Evolutionary conservation across 2,113 vertebrate species (phyloP), one percentile per base, ranked within the genome.

Genomic region (Brienomyrus brachyistius): DNA sequence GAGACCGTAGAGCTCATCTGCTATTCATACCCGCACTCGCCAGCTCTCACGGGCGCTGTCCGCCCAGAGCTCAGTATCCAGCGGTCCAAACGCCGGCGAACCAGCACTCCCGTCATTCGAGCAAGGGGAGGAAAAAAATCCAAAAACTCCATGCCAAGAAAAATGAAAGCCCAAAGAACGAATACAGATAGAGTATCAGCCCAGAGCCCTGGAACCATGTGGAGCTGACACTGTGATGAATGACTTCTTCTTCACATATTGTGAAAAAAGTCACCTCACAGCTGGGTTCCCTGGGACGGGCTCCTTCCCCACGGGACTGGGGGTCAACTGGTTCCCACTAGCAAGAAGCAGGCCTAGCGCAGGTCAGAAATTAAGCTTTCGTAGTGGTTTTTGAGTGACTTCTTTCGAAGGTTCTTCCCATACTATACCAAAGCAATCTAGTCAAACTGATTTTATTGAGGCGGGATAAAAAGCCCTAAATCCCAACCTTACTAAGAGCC

Each of bases 181-280:
- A 80, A 84, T 48, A 93, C 92, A 95, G 96, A 97, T 95, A 96
- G 95, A 94, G 94, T 97, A 97, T 97, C 97, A 95, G 95, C 93
- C 94, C 94, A 96, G 94, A 97, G 96, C 95, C 94, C 90, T 95
- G 96, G 97, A 97, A 94, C 96, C 96, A 97, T 97, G 98, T 97
- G 96, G 93, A 95, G 95, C 96, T 98, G 98, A 97, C 97, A 97
- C 94, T 91, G 97, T 98, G 98, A 99, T 99, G 97, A 97, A 98
- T 98, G 97, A 96, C 96, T 86, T 90, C 95, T 94, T 95, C 95
- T 94, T 94, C 92, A 89, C 86, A 90, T 62, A 90, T 95, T 89
- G 94, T 94, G 94, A 95, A 95, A 92, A 91, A 92, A 94, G 94
- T 95, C 92, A 19, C 92, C 92, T 95, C 97, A 84, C 97, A 98